Conservation (phyloP, 2,888 invertebrate genomes). For the Escarpia spicata region DNA sequence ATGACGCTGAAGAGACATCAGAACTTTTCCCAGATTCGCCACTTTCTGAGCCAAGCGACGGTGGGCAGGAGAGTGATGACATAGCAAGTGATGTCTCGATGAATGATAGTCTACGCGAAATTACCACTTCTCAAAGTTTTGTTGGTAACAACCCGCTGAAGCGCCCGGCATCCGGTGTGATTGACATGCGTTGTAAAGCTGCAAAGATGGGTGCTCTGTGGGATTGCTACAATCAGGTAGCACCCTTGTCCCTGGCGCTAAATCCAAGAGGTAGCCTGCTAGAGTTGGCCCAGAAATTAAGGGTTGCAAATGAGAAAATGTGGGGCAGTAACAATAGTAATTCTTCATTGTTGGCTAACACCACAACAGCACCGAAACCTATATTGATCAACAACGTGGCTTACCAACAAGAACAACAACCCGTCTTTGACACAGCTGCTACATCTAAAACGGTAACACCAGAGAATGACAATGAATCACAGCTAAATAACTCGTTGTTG, state of each 20-base stretch:
- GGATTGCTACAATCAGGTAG: neutral
- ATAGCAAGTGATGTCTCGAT: neutral
- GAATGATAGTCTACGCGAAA: neutral
- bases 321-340: constrained; percentile 22
- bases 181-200: neutral
- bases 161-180: neutral
- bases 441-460: neutral
- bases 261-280: constrained; percentile 30
- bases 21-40: neutral
- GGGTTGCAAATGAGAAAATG: constrained; percentile 30
- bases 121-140: neutral
- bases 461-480: neutral
- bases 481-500: neutral
- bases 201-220: neutral
- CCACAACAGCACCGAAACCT: neutral
- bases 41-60: neutral
- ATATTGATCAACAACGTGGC: neutral
- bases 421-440: neutral
- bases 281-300: constrained; percentile 35
- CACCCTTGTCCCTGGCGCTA: neutral
- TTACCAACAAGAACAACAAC: neutral
- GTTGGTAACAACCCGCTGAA: neutral
- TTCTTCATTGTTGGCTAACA: neutral
- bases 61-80: neutral
- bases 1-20: neutral